Evolutionary conservation across 2,113 vertebrate genomes (phyloP), one percentile per base, ranked within the genome.

Genomic region (Paralichthys olivaceus): DNA sequence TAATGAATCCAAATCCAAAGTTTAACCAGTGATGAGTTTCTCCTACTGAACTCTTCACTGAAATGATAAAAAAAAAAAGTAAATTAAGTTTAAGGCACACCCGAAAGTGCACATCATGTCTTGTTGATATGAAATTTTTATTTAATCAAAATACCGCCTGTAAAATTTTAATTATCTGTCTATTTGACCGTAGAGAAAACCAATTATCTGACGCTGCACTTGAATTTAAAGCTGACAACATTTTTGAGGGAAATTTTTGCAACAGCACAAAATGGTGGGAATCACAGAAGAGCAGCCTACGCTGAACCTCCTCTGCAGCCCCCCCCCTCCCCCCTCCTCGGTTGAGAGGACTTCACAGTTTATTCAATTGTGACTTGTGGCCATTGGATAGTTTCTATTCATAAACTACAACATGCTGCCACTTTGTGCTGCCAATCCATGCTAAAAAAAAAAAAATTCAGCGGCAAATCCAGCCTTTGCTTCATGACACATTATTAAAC

Each of bases 251-350:
- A 28, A 51, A n/a, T n/a, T 70, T 43, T 12, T 17, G n/a, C 23
- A 58, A 40, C 49, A 13, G 57, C 20, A 23, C 28, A 65, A n/a
- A 15, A 34, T 4, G 58, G 19, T 54, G 26, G 49, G 45, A 32
- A 29, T 15, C 17, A 45, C 37, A 43, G 25, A 47, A 19, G 1
- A 45, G 19, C 34, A 45, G 3, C 3, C 1, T 19, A 32, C 1
- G 32, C 23, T 77, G 69, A 79, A 81, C 75, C 69, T 68, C 62
- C 72, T 55, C 61, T 6, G 32, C 60, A 71, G 72, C 9, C 7
- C 29, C 75, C 79, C 69, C 77, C 45, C 77, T 83, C 71, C 85
- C 75, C 12, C 53, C 55, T 34, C 47, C 23, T 20, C 9, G 4
- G 59, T 47, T 60, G 40, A 64, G 58, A 75, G 47, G 58, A 72